Evolutionary conservation across 2,797 vertebrate species (phyloP), one percentile per base, ranked within the genome.

Genomic region (Chaetophractus vellerosus): DNA sequence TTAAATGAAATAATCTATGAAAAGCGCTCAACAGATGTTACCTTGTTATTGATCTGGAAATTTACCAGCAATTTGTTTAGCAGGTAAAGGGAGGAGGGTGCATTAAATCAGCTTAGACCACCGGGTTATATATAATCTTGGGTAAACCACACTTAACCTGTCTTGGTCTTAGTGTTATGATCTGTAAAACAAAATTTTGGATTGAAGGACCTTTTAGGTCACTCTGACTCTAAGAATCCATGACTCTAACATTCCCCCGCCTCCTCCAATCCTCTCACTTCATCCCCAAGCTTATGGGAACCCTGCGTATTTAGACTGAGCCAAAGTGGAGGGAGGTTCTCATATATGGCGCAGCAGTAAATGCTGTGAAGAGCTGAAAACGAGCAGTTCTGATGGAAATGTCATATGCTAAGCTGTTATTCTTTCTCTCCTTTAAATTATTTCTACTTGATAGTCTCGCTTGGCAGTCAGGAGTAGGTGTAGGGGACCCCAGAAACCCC

Each of bases 1-100:
- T 90, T 74, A 86, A 91, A 33, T 64, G 50, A 75, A 86, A 76
- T 57, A 41, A 80, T 84, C 76, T 68, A 2, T 59, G 90, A 61
- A 93, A 57, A 59, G 38, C 16, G 33, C 61, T 68, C 8, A 61
- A 33, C 63, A 81, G 52, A 84, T 38, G 36, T 19, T 81, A 10
- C 33, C 14, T 59, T 59, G 23, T 57, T 38, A 36, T 45, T 72
- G 61, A 28, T 59, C 69, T 90, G 36, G 24, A 82, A 68, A 80
- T 19, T 90, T 57, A 75, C 7, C 14, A 71, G 33, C 33, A 71
- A 3, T 74, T 85, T 81, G 41, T 87, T 93, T 92, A 75, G 57
- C 55, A 88, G 88, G 9, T 45, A 50, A 93, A 86, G 21, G n/a
- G 18, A 87, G 9, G 26, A 81, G 36, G 41, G 23, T 78, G 2